Base-by-base conservation (phyloP, 2,888 invertebrate genomes). In the Papilio elwesi region DNA sequence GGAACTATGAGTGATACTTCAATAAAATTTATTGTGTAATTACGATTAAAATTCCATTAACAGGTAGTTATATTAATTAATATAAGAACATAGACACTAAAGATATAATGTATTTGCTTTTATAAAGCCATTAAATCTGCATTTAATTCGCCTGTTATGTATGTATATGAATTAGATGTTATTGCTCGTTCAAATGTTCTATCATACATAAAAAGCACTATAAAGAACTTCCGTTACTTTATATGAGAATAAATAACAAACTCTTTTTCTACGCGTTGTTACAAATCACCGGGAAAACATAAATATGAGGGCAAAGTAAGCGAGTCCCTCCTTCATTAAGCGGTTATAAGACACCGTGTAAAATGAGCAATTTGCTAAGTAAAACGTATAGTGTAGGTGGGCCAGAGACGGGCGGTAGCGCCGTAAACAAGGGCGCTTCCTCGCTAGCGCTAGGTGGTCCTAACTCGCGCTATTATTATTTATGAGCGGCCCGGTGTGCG, bases 391-490 rank as follows among this genome's bases (percentile, higher is more conserved):
- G 88, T 88, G 90, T 90, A 90, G 92, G 91, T 91, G 91, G 85
- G 88, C 71, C 90, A 90, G 88, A 89, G 89, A 90, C 88, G 85
- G 89, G 81, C 80, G 88, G 88, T 87, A 85, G 80, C 83, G 85
- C 83, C 85, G 88, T 92, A 92, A 92, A 92, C 90, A 89, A 90
- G 84, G 82, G 81, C 76, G 88, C 87, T 90, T 88, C 89, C 92
- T 86, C 92, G 88, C 90, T 89, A 91, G 91, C 93, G 87, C 90
- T 90, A 90, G 92, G 93, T 88, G 93, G 92, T 92, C 91, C 87
- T 92, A 91, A 92, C 91, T 93, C 92, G 89, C 84, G 82, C 82
- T 82, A 87, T 80, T 92, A 92, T 92, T 91, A 93, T 93, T 93
- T 93, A 93, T 93, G 89, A 86, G 85, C 86, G 85, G 70, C 77